Evolutionary conservation across 2,888 invertebrate genomes (phyloP).

Genomic region (Unio delphinus): DNA sequence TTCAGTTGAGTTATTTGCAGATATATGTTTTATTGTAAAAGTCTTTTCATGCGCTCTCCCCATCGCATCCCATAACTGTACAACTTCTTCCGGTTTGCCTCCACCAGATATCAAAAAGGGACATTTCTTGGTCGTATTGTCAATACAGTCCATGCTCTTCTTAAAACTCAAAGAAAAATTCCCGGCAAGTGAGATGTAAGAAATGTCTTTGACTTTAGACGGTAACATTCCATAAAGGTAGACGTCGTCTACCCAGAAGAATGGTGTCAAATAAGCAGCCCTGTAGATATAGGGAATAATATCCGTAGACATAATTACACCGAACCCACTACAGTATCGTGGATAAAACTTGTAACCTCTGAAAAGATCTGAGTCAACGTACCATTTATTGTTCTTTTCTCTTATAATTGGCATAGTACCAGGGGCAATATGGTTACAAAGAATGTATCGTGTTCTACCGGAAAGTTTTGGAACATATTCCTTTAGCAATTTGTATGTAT

Average conservation of each 20-base stretch:
- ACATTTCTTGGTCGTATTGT: conserved; percentile 20
- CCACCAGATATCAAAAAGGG: conserved; percentile 24
- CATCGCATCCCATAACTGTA: conserved; percentile 16
- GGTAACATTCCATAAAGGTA: conserved; percentile 33
- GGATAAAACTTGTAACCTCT: conserved; percentile 29
- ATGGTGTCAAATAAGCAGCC: conserved; percentile 27
- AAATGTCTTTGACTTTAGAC: conserved; percentile 19
- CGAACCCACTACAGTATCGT: conserved; percentile 31
- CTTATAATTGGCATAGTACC: conserved; percentile 31
- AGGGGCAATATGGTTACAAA: conserved; percentile 30
- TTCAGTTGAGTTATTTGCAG: too few relatives aligned
- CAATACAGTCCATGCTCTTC: conserved; percentile 17
- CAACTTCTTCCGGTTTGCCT: conserved; percentile 7
- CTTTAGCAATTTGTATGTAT: conserved; percentile 27
- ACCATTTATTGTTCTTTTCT: conserved; percentile 26
- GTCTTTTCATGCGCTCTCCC: too few relatives aligned
- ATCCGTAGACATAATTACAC: conserved; percentile 30
- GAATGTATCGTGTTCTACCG: conserved; percentile 20
- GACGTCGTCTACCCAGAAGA: conserved; percentile 39
- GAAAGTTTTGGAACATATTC: conserved; percentile 18
- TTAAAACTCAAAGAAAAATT: conserved; percentile 6
- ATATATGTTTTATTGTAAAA: too few relatives aligned
- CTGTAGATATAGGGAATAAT: conserved; percentile 27
- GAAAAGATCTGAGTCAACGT: conserved; percentile 20
- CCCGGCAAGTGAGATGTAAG: conserved; percentile 16